Evolutionary conservation across 35 echinoderm and acorn worm species (phyloP), one percentile per base, ranked within the genome.

Genomic region (Eucidaris tribuloides): DNA sequence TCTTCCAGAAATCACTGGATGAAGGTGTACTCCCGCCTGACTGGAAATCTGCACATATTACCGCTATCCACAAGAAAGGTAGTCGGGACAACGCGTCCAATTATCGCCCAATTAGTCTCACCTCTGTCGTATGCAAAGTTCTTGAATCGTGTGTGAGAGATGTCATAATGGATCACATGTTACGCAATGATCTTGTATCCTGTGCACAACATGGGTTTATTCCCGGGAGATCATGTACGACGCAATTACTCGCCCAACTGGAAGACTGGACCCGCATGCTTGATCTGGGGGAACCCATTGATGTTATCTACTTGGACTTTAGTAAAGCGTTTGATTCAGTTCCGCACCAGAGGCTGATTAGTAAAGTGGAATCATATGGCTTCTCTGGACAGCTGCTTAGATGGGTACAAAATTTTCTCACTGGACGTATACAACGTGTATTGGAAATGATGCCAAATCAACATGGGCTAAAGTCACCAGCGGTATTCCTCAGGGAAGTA

Each of bases 401-500:
- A 57, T 90, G 79, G 80, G 76, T 90, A 20, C 22, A 14, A 13
- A 17, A 70, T 30, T 90, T 74, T 20, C 31, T 83, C 7, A 57
- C 19, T 42, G 68, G 49, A n/a, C 28, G 80, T 57, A 77, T 7
- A 5, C 50, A 90, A 56, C 19, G 52, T n/a, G 87, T 90, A 4
- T 22, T 22, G 9, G 40, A 11, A 41, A 64, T 40, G 28, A 70
- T 58, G 79, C 20, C 5, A 24, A 15, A 34, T 90, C 65, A 24
- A 20, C 43, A 3, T 84, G 80, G 80, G 18, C 38, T 19, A 28
- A 30, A 7, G 88, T 84, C 6, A 62, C 33, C 1, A 90, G 88
- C 78, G 88, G 88, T 7, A 70, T 90, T 9, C 80, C 80, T 20
- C 88, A 90, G 63, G 86, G 77, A 2, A 66, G 34, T 25, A 78